These are phyloP conservation scores for Metopolophium dirhodum DNA, from an alignment of 1,140 invertebrate species.

Conservation along the genomic window DNA sequence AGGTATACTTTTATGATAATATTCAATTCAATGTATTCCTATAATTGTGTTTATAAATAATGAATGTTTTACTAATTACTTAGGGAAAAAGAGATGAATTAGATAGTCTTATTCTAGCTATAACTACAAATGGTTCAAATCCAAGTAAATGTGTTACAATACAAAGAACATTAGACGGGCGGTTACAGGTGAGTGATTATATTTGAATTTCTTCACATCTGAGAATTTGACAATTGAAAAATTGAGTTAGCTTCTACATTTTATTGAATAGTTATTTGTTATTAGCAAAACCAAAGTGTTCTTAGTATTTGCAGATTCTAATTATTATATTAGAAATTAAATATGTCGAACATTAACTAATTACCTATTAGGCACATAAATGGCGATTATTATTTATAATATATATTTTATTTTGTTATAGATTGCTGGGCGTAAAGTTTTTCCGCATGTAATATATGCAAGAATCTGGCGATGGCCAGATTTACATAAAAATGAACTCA, in stretches of 20 bases:
- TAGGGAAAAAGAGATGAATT: slow-evolving; percentile 95
- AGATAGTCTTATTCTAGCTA: slow-evolving; percentile 95
- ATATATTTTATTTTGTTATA: slow-evolving; percentile 61
- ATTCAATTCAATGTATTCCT: neutral
- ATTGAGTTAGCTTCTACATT: neutral
- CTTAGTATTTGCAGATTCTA: neutral
- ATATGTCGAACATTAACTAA: neutral
- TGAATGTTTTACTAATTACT: slow-evolving; percentile 57
- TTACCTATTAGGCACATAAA: neutral
- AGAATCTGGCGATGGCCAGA: slow-evolving; percentile 99
- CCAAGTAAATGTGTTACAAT: slow-evolving; percentile 99
- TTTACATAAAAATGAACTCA: slow-evolving; percentile 98
- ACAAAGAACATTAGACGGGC: slow-evolving; percentile 94
- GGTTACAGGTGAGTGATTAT: slow-evolving; percentile 78
- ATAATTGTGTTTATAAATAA: neutral
- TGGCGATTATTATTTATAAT: neutral
- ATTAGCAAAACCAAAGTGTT: neutral
- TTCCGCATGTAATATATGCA: slow-evolving; percentile 99
- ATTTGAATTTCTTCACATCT: neutral
- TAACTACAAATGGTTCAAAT: slow-evolving; percentile 96
- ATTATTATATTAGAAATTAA: neutral
- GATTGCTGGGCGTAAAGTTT: slow-evolving; percentile 97
- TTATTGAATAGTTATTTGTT: neutral
- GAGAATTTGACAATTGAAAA: too few species aligned
- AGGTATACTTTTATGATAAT: neutral